Percentiles rank a stretch among this genome's conserved stretches.
Conservation (phyloP, 2,113 vertebrate species). For the Calypte anna region DNA sequence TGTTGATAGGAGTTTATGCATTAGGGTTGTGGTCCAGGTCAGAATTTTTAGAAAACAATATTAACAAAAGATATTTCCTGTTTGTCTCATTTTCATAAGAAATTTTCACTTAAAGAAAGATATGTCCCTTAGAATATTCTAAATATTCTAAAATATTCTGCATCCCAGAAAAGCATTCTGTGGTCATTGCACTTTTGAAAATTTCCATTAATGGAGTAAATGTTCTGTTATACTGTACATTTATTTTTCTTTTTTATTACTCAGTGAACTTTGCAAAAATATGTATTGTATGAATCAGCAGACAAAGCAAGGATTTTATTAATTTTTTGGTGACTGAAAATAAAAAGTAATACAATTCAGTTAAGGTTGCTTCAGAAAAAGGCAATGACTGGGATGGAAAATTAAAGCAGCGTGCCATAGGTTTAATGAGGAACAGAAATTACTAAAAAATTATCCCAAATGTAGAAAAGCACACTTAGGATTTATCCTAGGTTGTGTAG, state of each 20-base stretch:
- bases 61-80: fast-evolving
- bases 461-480: background rate
- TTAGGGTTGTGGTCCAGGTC: background rate
- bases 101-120: background rate
- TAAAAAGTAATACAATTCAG: background rate
- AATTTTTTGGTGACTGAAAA: background rate
- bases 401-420: background rate
- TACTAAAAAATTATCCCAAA: background rate
- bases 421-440: background rate
- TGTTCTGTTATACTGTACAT: background rate
- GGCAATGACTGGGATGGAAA: background rate
- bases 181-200: background rate
- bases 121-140: background rate
- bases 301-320: background rate
- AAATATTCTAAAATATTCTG: background rate
- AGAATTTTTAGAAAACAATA: background rate
- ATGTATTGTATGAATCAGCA: background rate
- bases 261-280: background rate
- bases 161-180: background rate
- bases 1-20: background rate
- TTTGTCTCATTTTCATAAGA: background rate
- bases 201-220: background rate
- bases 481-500: background rate
- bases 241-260: background rate
- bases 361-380: background rate